Evolutionary conservation across 92 coral and sea anemone genomes (phyloP).

Genomic region (Pocillopora grandis): DNA sequence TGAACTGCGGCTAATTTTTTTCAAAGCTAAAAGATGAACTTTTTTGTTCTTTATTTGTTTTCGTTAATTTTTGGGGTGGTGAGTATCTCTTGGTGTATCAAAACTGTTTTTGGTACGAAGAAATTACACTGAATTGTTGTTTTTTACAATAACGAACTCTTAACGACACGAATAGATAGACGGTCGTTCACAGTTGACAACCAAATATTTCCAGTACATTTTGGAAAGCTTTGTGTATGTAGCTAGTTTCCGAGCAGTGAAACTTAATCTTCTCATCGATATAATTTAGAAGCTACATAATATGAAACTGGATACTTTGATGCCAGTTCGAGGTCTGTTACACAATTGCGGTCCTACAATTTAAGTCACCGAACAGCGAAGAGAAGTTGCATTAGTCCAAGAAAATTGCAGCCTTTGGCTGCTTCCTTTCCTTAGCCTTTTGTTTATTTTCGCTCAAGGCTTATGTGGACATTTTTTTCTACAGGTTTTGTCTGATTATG

Average conservation of each 20-base stretch:
- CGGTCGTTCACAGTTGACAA: too few relatives aligned
- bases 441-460: neutral
- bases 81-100: neutral
- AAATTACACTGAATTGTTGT: neutral
- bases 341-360: too few relatives aligned
- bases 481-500: constrained; percentile 21
- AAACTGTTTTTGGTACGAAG: too few relatives aligned
- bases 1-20: neutral
- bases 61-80: constrained; percentile 2
- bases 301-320: neutral
- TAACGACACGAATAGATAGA: neutral
- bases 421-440: neutral
- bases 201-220: too few relatives aligned
- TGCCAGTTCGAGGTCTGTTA: too few relatives aligned
- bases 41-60: neutral
- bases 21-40: neutral
- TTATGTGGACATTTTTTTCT: neutral
- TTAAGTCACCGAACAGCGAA: too few relatives aligned
- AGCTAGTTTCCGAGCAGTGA: neutral
- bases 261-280: neutral
- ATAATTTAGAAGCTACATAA: neutral
- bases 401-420: neutral
- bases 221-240: too few relatives aligned
- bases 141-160: neutral
- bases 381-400: neutral